Conservation (phyloP, 1,140 invertebrate species). For the Stenopsyche tienmushanensis region DNA sequence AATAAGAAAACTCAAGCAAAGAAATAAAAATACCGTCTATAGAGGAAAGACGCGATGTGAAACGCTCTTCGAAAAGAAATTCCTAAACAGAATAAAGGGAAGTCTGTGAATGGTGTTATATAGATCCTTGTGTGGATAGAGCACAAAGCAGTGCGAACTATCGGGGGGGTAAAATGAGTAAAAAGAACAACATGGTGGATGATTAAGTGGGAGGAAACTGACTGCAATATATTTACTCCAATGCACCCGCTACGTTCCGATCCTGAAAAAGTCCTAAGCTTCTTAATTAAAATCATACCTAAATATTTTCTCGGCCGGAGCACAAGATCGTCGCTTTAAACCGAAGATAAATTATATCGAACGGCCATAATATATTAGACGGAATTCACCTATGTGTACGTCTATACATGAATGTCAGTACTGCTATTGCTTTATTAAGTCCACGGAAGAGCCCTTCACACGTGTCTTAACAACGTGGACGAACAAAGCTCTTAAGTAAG, state of each 20-base stretch:
- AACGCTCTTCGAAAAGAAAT: constrained; percentile 31
- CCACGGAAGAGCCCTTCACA: constrained; percentile 32
- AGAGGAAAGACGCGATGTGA: constrained; percentile 14
- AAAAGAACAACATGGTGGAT: constrained; percentile 23
- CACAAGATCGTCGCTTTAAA: no score
- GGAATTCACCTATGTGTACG: no score
- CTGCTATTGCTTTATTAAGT: constrained; percentile 38
- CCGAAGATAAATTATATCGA: no score
- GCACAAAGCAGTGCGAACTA: constrained; percentile 35
- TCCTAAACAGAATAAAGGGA: constrained; percentile 33
- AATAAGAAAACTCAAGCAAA: constrained; percentile 36
- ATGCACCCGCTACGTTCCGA: no score
- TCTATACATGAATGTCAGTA: constrained; percentile 4
- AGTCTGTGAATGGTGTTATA: constrained; percentile 17
- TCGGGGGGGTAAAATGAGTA: constrained; percentile 14
- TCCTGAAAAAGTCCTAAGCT: no score
- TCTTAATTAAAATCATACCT: no score
- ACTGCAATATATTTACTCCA: no score
- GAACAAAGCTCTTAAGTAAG: constrained; percentile 2
- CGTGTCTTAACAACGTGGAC: constrained; percentile 30
- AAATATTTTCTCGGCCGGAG: no score
- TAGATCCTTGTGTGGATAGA: background rate
- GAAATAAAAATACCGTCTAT: constrained; percentile 39
- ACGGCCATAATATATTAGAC: no score
- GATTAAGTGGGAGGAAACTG: no score